Conservation (phyloP, 2,797 vertebrate genomes). For the Crenichthys baileyi region DNA sequence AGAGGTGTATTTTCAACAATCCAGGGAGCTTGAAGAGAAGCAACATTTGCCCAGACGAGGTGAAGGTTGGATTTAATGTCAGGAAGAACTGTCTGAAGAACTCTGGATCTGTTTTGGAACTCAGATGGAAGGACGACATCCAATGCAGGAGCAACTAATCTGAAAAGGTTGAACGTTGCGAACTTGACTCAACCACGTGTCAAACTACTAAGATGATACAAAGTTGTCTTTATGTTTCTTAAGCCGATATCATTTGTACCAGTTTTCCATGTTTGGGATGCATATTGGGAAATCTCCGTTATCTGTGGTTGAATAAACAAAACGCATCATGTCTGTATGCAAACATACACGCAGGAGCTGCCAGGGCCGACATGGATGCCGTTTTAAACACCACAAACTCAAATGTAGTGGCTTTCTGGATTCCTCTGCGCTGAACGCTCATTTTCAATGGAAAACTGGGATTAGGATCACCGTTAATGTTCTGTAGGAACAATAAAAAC, state of each 20-base stretch:
- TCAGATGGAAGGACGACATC: too few species aligned
- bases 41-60: too few species aligned
- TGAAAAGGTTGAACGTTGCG: neutral
- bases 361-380: neutral
- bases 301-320: neutral
- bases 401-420: neutral
- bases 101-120: too few species aligned
- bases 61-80: too few species aligned
- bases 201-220: neutral
- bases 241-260: too few species aligned
- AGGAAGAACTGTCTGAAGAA: too few species aligned
- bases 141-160: too few species aligned
- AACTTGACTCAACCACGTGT: neutral
- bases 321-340: neutral
- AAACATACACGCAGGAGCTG: neutral
- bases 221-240: neutral
- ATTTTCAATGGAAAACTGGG: neutral
- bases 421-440: neutral
- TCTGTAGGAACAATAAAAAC: neutral
- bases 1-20: too few species aligned
- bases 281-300: neutral
- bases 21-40: too few species aligned
- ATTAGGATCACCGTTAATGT: neutral
- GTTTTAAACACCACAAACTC: neutral
- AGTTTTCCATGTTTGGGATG: rapidly evolving